These are phyloP conservation scores for Unio delphinus DNA, from an alignment of 2,888 invertebrate genomes.

Conservation along the genomic window DNA sequence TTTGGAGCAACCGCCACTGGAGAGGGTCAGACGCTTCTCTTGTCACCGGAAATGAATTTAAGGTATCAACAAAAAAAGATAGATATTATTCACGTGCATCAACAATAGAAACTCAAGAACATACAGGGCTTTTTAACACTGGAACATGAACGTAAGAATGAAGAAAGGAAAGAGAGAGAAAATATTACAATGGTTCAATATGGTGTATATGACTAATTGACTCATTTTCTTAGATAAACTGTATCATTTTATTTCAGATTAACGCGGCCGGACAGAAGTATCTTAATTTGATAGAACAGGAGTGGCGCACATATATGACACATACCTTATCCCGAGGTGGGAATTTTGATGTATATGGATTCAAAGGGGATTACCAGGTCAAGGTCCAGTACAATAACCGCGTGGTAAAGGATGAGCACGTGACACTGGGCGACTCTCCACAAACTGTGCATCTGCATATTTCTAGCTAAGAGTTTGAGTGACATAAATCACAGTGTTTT, in stretches of 20 bases:
- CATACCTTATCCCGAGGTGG: constrained; percentile 14
- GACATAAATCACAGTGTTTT: too few species aligned
- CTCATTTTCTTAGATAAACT: neutral
- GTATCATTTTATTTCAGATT: constrained; percentile 11
- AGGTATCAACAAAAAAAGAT: constrained; percentile 3
- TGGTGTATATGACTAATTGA: too few species aligned
- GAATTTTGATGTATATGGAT: constrained; percentile 25
- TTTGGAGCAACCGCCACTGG: constrained; percentile 22
- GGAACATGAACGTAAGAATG: too few species aligned
- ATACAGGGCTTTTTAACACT: too few species aligned
- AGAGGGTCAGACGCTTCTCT: constrained; percentile 13
- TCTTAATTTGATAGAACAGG: constrained; percentile 22
- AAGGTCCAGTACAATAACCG: constrained; percentile 26
- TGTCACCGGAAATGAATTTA: constrained; percentile 19
- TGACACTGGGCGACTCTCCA: neutral
- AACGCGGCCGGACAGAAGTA: constrained; percentile 30
- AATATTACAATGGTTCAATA: too few species aligned
- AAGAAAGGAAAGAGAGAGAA: too few species aligned
- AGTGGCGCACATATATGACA: constrained; percentile 35
- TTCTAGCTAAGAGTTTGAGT: neutral
- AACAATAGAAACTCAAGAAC: too few species aligned
- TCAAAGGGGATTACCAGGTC: constrained; percentile 35
- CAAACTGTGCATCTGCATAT: neutral
- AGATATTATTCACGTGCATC: neutral
- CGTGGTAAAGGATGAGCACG: neutral